Evolutionary conservation across 2,797 vertebrate genomes (phyloP).

Genomic region (Chrysocyon brachyurus): DNA sequence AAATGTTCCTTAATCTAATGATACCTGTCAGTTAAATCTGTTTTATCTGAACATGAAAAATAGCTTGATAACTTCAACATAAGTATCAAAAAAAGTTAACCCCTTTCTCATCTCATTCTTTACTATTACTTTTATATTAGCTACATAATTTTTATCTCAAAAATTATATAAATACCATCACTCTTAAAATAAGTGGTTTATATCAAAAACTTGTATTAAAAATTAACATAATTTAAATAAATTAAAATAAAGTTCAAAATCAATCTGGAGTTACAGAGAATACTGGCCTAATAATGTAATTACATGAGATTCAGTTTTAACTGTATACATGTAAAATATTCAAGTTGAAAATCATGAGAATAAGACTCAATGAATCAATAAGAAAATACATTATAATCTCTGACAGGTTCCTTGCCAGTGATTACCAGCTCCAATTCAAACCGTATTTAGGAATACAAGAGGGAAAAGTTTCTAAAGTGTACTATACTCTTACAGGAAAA

Average conservation of each 20-base stretch:
- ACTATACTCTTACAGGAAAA: not conserved
- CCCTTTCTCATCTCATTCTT: not conserved
- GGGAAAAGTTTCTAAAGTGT: not conserved
- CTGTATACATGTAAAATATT: slow-evolving; percentile 8
- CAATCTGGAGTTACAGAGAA: not conserved
- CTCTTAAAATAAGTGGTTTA: not conserved
- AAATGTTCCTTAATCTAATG: not conserved
- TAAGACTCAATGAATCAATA: not conserved
- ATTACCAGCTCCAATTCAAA: not conserved
- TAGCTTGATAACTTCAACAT: not conserved
- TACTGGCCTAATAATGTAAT: not conserved
- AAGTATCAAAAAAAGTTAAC: slow-evolving; percentile 31
- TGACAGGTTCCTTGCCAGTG: not conserved
- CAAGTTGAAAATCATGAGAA: slow-evolving; percentile 18
- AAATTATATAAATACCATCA: not conserved
- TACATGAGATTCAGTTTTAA: slow-evolving; percentile 16
- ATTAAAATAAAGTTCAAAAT: slow-evolving; percentile 22
- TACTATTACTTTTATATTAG: not conserved
- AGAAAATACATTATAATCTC: not conserved
- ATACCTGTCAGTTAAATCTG: not conserved
- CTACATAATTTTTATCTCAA: slow-evolving; percentile 52
- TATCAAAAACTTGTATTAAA: not conserved
- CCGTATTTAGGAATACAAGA: not conserved
- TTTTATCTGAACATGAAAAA: slow-evolving; percentile 41
- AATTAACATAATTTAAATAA: slow-evolving; percentile 29